phyloP scores from a whole-genome alignment of 1,140 invertebrate species.

The Drosophila azteca region DNA sequence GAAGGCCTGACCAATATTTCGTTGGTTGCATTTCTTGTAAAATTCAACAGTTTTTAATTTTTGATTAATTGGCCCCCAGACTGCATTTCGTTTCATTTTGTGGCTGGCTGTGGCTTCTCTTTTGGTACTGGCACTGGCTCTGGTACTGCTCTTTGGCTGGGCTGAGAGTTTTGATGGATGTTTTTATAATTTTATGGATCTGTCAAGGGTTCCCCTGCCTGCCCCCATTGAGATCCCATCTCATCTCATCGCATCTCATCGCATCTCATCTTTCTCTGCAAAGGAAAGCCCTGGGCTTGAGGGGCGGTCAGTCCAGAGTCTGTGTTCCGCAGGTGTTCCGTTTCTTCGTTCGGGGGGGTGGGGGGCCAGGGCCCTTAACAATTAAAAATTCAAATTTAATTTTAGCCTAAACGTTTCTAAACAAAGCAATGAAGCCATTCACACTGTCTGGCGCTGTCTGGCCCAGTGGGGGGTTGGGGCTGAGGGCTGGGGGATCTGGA shows the following conservation, averaged over 20 bases:
- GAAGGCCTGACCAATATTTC: slow-evolving; percentile 15
- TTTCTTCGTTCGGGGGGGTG: background rate
- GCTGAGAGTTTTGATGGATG: slow-evolving; percentile 73
- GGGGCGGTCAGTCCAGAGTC: slow-evolving; percentile 19
- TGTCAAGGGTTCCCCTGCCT: background rate
- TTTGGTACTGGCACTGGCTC: background rate
- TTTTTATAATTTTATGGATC: slow-evolving; percentile 72
- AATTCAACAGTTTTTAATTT: slow-evolving; percentile 70
- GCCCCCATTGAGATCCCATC: slow-evolving; percentile 8
- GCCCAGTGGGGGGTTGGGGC: slow-evolving; percentile 36
- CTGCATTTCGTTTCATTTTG: slow-evolving; percentile 53
- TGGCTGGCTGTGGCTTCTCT: slow-evolving; percentile 16
- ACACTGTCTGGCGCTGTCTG: slow-evolving; percentile 51
- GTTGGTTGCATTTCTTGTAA: slow-evolving; percentile 44
- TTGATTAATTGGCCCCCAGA: slow-evolving; percentile 68
- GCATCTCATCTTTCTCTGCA: background rate
- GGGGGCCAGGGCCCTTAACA: slow-evolving; percentile 24
- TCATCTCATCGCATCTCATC: too few relatives aligned
- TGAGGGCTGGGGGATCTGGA: background rate
- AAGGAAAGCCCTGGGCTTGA: slow-evolving; percentile 4
- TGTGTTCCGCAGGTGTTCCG: slow-evolving; percentile 67
- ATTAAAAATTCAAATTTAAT: slow-evolving; percentile 79
- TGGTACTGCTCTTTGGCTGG: slow-evolving; percentile 2
- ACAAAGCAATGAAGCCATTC: slow-evolving; percentile 70
- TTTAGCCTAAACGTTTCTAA: slow-evolving; percentile 77